Base-by-base conservation (phyloP, 37 sponge, comb jelly and placozoan species). In the Tethya wilhelma region DNA sequence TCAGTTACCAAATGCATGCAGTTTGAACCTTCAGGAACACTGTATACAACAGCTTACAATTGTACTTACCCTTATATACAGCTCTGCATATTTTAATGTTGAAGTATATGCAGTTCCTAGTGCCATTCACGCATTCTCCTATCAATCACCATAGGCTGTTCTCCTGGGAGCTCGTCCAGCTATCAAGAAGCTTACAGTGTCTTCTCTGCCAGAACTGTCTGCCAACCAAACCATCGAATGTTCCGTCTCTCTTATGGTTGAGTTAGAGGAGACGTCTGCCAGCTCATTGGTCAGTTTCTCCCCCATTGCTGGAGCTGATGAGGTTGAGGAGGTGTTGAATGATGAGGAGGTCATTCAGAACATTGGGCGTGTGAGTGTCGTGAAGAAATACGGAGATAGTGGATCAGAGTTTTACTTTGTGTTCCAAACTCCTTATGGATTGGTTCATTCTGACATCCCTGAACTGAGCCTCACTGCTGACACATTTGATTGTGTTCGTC, bases 321-420 rank as follows among this genome's bases (percentile, higher is more conserved):
- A 57, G 2, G 36, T 75, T 59, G 75, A 75, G 43, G n/a, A 75
- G 5, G 28, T 12, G 63, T n/a, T 60, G 7, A 60, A 60, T n/a
- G 55, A 29, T 1, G 36, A 53, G 55, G 34, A 49, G 25, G 8
- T 53, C 3, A 3, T 1, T 22, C 6, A 8, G 7, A 29, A 72
- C 8, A 11, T 30, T 1, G 36, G 33, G 6, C 34, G 55, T 2
- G 46, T 72, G 36, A 43, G 19, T 46, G 31, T 53, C 14, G 11
- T 1, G 2, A 53, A 72, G 25, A n/a, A n/a, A n/a, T 4, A 2
- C 4, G 65, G 65, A 3, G 31, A 64, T 14, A 31, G 36, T 30
- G 65, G 65, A 33, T n/a, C n/a, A n/a, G n/a, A n/a, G n/a, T n/a
- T n/a, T n/a, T n/a, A n/a, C n/a, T n/a, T n/a, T n/a, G n/a, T n/a